These are phyloP conservation scores for Piscicola geometra DNA, from an alignment of 2,888 invertebrate species.

Conservation along the genomic window DNA sequence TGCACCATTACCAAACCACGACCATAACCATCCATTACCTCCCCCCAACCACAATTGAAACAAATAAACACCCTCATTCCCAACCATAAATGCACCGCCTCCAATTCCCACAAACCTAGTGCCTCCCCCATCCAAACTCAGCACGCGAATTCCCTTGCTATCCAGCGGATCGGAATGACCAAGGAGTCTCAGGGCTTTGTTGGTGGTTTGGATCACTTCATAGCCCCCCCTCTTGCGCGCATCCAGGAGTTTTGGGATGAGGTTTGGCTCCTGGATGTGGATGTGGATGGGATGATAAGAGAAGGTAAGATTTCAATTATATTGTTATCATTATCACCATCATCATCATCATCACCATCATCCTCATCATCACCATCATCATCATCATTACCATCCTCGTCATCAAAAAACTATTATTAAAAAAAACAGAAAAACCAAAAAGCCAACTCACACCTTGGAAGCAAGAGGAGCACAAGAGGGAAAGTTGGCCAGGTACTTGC, in stretches of 20 bases:
- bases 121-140: constrained; percentile 85
- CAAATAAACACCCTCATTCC: too few relatives aligned
- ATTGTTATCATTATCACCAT: not conserved
- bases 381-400: too few relatives aligned
- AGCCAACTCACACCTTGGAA: constrained; percentile 60
- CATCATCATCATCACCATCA: too few relatives aligned
- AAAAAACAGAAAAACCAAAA: too few relatives aligned
- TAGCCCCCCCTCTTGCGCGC: constrained; percentile 53
- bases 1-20: too few relatives aligned
- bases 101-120: too few relatives aligned
- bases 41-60: too few relatives aligned
- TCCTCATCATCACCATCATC: too few relatives aligned
- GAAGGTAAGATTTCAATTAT: too few relatives aligned
- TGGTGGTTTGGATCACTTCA: constrained; percentile 43
- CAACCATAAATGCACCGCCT: too few relatives aligned
- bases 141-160: constrained; percentile 71
- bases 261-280: constrained; percentile 58
- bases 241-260: constrained; percentile 64
- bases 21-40: too few relatives aligned
- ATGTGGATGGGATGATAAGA: not conserved
- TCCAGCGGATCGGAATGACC: constrained; percentile 69
- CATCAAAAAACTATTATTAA: too few relatives aligned
- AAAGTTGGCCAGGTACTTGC: constrained; percentile 69
- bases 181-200: constrained; percentile 65
- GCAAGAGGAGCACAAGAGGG: constrained; percentile 71